These are phyloP conservation scores for Leucophenga maculata DNA, from an alignment of 2,888 invertebrate species.

Conservation along the genomic window DNA sequence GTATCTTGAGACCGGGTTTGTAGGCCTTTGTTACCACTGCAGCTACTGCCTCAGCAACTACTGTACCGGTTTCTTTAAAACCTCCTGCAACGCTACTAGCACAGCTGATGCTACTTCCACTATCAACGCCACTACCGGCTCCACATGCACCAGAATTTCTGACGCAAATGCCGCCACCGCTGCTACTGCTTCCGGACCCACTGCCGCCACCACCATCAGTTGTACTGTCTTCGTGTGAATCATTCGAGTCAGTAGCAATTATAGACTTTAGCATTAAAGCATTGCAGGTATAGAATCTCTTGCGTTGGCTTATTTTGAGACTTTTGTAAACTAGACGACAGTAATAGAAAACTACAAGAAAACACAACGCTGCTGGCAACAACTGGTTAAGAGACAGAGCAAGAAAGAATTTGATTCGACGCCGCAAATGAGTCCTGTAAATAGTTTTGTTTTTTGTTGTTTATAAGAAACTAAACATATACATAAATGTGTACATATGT, in stretches of 20 bases:
- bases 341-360: slow-evolving; percentile 25
- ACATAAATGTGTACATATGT: too few relatives aligned
- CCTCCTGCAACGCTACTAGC: slow-evolving; percentile 33
- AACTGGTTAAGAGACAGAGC: too few relatives aligned
- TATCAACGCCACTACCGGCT: slow-evolving; percentile 40
- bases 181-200: slow-evolving; percentile 28
- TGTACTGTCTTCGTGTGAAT: slow-evolving; percentile 58
- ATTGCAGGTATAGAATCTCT: slow-evolving; percentile 65
- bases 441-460: too few relatives aligned
- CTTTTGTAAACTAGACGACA: slow-evolving; percentile 35
- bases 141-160: slow-evolving; percentile 28
- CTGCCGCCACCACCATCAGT: slow-evolving; percentile 35
- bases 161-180: slow-evolving; percentile 10
- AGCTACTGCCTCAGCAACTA: slow-evolving; percentile 33
- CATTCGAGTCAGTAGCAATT: slow-evolving; percentile 66
- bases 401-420: too few relatives aligned
- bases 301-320: slow-evolving; percentile 60
- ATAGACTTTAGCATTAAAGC: slow-evolving; percentile 71
- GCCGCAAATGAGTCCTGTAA: too few relatives aligned
- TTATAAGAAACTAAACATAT: too few relatives aligned
- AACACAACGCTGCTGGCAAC: too few relatives aligned
- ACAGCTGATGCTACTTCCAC: not conserved
- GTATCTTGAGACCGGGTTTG: slow-evolving; percentile 48
- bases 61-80: not conserved
- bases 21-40: slow-evolving; percentile 23